Evolutionary conservation across 2,797 vertebrate species (phyloP), one percentile per base, ranked within the genome.

Genomic region (Labroides dimidiatus): DNA sequence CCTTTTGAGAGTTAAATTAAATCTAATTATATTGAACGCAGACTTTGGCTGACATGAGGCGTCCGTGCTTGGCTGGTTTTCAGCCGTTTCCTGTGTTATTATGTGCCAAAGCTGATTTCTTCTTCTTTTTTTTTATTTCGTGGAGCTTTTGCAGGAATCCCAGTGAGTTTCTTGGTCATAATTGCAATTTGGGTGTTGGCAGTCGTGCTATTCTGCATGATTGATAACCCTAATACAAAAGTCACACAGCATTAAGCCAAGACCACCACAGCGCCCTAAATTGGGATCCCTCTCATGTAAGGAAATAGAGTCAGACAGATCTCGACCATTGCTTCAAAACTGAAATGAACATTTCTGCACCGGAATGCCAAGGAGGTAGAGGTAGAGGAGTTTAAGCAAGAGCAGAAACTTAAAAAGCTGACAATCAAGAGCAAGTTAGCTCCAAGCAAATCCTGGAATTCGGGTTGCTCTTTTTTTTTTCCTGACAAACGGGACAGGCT

Each of bases 381-480:
- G 24, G 24, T 27, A 27, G 24, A 27, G 24, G 24, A 27, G 24
- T 27, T 27, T 27, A 27, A 27, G 24, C 24, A 48, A 12, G 27
- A 3, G n/a, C n/a, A 52, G 39, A 37, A 41, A 11, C 45, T 54
- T 72, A 23, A 47, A 10, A 27, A 23, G 13, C 37, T 4, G 44
- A 55, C 58, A n/a, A 14, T 17, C 23, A 69, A 72, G 51, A 67
- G 56, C 57, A 21, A n/a, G 55, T 60, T 56, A 23, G 19, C 47
- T 21, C 50, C 23, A 11, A 17, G 30, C 24, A 37, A 72, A 54
- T 14, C 19, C 23, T 48, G 56, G 17, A 20, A 39, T 30, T 65
- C 48, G 55, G 15, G 42, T 77, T 23, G 37, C 8, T 45, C 19
- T 21, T 49, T 20, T 42, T 43, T n/a, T n/a, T n/a, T n/a, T n/a